Evolutionary conservation across 2,797 vertebrate genomes (phyloP).

Genomic region (Tenualosa ilisha): DNA sequence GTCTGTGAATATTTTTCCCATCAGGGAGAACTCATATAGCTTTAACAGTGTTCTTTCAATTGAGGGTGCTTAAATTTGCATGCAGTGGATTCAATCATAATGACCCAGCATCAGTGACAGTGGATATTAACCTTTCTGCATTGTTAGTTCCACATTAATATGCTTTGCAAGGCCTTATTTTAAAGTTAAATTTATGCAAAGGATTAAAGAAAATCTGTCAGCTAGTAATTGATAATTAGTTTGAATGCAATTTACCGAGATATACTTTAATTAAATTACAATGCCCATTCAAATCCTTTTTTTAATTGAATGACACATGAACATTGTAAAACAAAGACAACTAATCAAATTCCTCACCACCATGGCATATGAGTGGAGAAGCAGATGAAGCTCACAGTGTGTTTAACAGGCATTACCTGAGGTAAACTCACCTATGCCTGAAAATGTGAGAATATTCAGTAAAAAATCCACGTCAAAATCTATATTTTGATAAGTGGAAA

Average conservation of each 20-base stretch:
- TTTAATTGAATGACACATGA: background rate
- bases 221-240: constrained; percentile 16
- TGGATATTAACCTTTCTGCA: constrained; percentile 7
- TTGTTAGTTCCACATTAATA: background rate
- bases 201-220: background rate
- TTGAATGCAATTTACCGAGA: constrained; percentile 13
- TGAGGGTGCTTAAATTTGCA: background rate
- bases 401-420: background rate
- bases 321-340: background rate
- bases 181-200: constrained; percentile 2
- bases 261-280: constrained; percentile 5
- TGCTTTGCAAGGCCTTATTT: background rate
- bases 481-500: background rate
- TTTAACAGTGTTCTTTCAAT: background rate
- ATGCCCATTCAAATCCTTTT: background rate
- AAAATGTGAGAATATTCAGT: background rate
- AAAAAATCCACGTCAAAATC: background rate
- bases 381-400: no score
- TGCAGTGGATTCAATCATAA: background rate
- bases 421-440: background rate
- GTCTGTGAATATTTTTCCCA: no score
- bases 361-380: background rate
- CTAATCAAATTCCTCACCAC: background rate
- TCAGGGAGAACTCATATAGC: background rate
- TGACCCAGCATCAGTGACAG: background rate